Base-by-base conservation (phyloP, 2,888 invertebrate genomes). In the Eilema caniola region DNA sequence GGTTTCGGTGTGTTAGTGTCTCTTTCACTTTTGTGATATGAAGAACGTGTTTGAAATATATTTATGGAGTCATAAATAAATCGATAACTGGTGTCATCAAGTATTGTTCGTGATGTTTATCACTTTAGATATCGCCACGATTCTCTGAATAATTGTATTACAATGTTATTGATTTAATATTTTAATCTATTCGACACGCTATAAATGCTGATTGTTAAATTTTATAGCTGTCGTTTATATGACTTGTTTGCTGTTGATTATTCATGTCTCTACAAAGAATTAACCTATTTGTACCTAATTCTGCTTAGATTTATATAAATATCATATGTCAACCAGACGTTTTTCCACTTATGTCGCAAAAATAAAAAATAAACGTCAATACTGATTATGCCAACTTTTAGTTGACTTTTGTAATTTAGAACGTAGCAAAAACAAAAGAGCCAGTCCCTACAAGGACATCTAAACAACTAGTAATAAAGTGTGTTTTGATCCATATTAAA, bases 21-120 rank as follows among this genome's bases (percentile, higher is more conserved):
- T 73, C 62, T 76, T 76, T 76, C 76, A 71, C 76, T 70, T 71
- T 70, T 72, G 56, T 23, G 57, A 53, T 69, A 62, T 53, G 20
- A 23, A 25, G 25, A 76, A 75, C 75, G 47, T 59, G 74, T 77
- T 79, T 75, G 65, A 74, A 73, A n/a, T 76, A 74, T 71, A 56
- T 86, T 85, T 86, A 87, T 81, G 80, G 77, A 80, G 73, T 81
- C 84, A 83, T 88, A 87, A 86, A 85, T 84, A 82, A 53, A 78
- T 73, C 76, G 78, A 78, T 82, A 83, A 77, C 73, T 73, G 72
- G 73, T 78, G 75, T 80, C 79, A 84, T 79, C 80, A 78, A 74
- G 79, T 65, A 82, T 82, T 83, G 71, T 62, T 78, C 69, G 74
- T 68, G 67, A 72, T 76, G 66, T 85, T 84, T 84, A 83, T 81